Conservation (phyloP, 2,797 vertebrate species). For the Bovichtus diacanthus region DNA sequence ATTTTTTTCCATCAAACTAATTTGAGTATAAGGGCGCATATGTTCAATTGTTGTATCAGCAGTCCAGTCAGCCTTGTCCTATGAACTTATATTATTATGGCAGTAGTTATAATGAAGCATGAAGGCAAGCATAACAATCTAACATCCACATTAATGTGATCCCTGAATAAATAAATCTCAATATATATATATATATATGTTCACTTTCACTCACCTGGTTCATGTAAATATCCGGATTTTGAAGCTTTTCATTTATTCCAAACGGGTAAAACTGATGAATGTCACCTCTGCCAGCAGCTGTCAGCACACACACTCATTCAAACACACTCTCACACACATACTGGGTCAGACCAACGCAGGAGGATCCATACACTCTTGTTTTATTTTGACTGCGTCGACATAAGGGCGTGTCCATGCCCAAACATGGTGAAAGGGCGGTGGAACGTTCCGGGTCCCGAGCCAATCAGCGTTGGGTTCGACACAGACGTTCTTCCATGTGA, state of each 20-base stretch:
- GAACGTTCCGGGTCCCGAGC: conserved; percentile 85
- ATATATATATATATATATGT: not conserved
- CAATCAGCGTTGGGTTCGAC: conserved; percentile 68
- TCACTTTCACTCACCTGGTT: conserved; percentile 75
- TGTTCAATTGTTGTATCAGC: not conserved
- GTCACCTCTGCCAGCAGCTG: conserved; percentile 63
- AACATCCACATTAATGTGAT: not conserved
- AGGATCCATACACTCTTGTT: conserved; percentile 67
- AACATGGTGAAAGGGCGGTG: conserved; percentile 84
- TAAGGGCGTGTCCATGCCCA: conserved; percentile 77
- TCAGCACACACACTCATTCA: conserved; percentile 67
- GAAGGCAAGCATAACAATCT: not conserved
- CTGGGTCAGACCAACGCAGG: conserved; percentile 51
- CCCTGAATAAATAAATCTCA: not conserved
- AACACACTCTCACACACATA: conserved; percentile 54
- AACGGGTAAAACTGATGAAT: conserved; percentile 49
- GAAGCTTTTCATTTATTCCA: conserved; percentile 73
- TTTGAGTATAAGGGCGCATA: not conserved
- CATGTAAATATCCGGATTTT: conserved; percentile 68
- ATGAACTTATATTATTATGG: not conserved
- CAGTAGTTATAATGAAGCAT: conserved; percentile 4
- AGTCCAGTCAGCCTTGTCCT: not conserved
- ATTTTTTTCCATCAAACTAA: not conserved
- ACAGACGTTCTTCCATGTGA: conserved; percentile 87
- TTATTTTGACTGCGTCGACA: conserved; percentile 73